Base-by-base conservation (phyloP, 2,888 invertebrate species). In the Machimus atricapillus region DNA sequence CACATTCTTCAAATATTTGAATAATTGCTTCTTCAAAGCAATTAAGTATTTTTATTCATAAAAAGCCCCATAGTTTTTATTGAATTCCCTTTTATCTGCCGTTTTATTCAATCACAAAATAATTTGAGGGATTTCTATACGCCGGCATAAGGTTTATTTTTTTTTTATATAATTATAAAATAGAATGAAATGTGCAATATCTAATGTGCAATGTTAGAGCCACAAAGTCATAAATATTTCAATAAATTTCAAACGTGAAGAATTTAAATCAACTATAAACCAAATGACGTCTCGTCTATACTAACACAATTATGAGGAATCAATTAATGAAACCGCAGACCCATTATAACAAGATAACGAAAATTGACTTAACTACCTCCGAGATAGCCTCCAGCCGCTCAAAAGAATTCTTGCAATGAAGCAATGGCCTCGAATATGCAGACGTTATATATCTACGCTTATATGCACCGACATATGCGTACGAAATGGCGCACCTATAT, bases 251-350 rank as follows among this genome's bases (percentile, higher is more conserved):
- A 66, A 19, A 12, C 66, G 8, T 23, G 8, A 66, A 66, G 66
- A 66, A 66, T 27, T 66, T 23, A 27, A 23, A 66, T 23, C 66
- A 66, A 66, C 23, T 23, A 66, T 58, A 58, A 58, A 12, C 23
- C 12, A 12, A 66, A 66, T 66, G 12, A 66, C 37, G 40, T 27
- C 79, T 56, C n/a, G 34, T 34, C 58, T 58, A 82, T 85, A 86
- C 85, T 77, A 86, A 86, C 85, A 86, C 85, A 76, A 34, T 56
- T 77, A 86, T 77, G 77, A 77, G 31, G 85, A 74, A 86, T 76
- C 85, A 86, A 86, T 86, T 86, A 86, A 86, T 86, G 77, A 77
- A 86, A 86, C 85, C 85, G 85, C 85, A 86, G 77, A 86, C 52
- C 85, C 85, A 86, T 86, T 86, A 86, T 86, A 86, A 86, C 85